A percentile compares a stretch with the other conserved stretches of the same genome.
phyloP scores from a whole-genome alignment of 2,113 vertebrate species.

The Microcebus jonahi region DNA sequence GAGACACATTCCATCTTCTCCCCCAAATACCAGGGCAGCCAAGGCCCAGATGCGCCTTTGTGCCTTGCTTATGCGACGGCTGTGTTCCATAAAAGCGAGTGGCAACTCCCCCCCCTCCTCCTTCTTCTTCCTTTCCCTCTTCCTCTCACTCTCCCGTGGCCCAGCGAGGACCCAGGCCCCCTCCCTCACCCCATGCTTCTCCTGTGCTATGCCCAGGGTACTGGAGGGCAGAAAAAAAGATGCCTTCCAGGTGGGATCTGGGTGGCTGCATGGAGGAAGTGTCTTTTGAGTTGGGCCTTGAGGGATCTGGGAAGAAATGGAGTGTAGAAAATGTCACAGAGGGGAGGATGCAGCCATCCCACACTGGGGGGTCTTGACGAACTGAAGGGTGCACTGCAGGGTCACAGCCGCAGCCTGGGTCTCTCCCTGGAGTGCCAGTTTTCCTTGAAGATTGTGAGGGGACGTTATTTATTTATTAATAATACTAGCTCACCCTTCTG shows the following conservation, averaged over 20 bases:
- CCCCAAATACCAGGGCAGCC: neutral
- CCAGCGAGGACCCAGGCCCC: neutral
- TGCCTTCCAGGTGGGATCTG: neutral
- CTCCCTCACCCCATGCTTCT: neutral
- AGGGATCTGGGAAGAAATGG: neutral
- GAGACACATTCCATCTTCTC: neutral
- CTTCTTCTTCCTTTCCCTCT: fast-evolving
- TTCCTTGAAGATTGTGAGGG: neutral
- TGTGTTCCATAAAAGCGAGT: neutral
- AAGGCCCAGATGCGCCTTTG: neutral
- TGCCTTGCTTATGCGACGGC: neutral
- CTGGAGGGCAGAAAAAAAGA: neutral
- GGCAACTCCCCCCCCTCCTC: fast-evolving
- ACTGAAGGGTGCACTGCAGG: neutral
- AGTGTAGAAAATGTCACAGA: neutral
- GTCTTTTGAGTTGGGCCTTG: neutral
- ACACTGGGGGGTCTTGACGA: neutral
- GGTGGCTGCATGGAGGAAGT: neutral
- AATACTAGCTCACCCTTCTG: neutral
- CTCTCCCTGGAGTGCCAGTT: neutral
- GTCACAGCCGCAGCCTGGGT: neutral
- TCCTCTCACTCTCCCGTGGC: neutral
- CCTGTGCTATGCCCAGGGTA: neutral
- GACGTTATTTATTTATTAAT: neutral
- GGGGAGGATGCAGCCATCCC: neutral